phyloP scores from a whole-genome alignment of 2,113 vertebrate genomes.

The Heterochromis multidens region DNA sequence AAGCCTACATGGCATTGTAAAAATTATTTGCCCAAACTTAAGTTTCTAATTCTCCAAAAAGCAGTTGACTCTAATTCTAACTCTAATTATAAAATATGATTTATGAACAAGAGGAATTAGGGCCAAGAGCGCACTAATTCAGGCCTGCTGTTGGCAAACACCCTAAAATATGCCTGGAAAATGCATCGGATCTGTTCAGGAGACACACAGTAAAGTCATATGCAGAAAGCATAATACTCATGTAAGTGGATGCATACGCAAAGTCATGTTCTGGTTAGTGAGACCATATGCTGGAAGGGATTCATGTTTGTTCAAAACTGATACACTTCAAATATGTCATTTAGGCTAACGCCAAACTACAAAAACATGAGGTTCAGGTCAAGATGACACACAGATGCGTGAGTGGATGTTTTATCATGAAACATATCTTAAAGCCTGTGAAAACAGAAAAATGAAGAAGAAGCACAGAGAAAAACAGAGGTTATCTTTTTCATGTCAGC shows the following conservation, averaged over 20 bases:
- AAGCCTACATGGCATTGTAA: neutral
- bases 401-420: neutral
- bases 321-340: neutral
- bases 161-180: slow-evolving; percentile 53
- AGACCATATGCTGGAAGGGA: neutral
- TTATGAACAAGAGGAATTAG: slow-evolving; percentile 60
- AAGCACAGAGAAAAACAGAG: neutral
- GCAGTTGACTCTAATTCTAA: slow-evolving; percentile 21
- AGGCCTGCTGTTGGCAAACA: slow-evolving; percentile 62
- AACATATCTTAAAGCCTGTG: neutral
- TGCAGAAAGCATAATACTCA: neutral
- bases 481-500: slow-evolving; percentile 19
- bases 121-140: slow-evolving; percentile 55
- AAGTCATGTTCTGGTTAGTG: slow-evolving; percentile 2
- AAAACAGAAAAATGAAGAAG: neutral
- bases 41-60: slow-evolving; percentile 40
- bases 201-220: slow-evolving; percentile 18
- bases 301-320: neutral
- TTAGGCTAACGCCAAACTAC: neutral
- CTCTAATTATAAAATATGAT: slow-evolving; percentile 60
- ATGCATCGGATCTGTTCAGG: slow-evolving; percentile 37
- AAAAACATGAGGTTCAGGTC: neutral
- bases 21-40: neutral
- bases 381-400: slow-evolving; percentile 8
- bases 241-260: slow-evolving; percentile 2